Percentiles rank a stretch among this genome's conserved stretches.
These are phyloP conservation scores for Epizoanthus stellaris DNA, from an alignment of 92 coral and sea anemone genomes.

Conservation along the genomic window DNA sequence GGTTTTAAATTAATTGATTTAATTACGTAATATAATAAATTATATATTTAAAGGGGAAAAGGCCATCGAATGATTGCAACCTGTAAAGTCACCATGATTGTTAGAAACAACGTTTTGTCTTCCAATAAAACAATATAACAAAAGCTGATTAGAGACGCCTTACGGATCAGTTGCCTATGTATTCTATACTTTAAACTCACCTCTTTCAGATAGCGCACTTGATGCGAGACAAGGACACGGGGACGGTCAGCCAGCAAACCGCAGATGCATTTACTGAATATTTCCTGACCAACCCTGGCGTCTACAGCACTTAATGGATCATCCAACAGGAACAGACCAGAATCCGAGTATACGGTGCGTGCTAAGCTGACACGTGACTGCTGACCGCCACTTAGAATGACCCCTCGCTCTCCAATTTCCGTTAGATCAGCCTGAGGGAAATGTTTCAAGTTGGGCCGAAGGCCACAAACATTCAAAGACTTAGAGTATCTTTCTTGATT, in stretches of 20 bases:
- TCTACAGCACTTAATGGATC: constrained; percentile 1
- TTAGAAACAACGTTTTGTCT: background rate
- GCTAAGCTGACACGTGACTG: background rate
- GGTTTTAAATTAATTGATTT: no score
- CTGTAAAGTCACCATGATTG: no score
- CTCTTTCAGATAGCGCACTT: background rate
- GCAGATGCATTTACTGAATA: background rate
- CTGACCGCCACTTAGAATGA: background rate
- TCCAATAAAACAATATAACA: no score
- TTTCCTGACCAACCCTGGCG: constrained; percentile 1
- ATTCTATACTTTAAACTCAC: background rate
- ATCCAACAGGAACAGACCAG: background rate
- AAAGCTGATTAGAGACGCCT: background rate
- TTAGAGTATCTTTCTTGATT: background rate
- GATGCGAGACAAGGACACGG: background rate
- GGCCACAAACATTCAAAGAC: background rate
- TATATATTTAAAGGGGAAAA: no score
- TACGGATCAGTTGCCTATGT: background rate
- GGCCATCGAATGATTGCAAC: no score
- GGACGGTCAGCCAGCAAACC: background rate
- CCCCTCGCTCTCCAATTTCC: background rate
- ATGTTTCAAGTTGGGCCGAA: background rate
- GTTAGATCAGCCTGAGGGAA: background rate
- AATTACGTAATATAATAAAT: no score
- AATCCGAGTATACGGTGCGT: background rate